Evolutionary conservation across 2,888 invertebrate genomes (phyloP).

Genomic region (Cosmorhoe ocellata): DNA sequence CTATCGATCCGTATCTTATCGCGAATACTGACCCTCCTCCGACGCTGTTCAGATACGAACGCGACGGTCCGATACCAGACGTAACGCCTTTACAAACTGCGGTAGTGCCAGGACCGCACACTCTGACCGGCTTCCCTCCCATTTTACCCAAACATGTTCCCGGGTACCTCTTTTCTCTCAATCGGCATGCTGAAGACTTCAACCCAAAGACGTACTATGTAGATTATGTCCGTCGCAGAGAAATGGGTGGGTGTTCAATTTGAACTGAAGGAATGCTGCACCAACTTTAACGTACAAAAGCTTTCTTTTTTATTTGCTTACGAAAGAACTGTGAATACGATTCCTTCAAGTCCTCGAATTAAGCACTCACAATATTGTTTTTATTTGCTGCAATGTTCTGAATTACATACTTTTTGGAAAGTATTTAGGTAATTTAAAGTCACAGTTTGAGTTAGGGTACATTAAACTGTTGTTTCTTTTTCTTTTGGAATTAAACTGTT

Average conservation of each 20-base stretch:
- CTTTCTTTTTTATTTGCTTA: slow-evolving; percentile 53
- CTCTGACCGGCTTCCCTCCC: slow-evolving; percentile 72
- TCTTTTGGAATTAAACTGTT: not conserved
- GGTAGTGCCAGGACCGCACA: slow-evolving; percentile 64
- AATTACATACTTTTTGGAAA: slow-evolving; percentile 11
- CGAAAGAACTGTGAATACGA: slow-evolving; percentile 54
- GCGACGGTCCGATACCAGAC: slow-evolving; percentile 73
- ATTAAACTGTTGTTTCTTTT: too few species aligned
- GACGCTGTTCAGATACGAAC: slow-evolving; percentile 70
- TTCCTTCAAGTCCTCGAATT: slow-evolving; percentile 73
- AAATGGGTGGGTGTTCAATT: slow-evolving; percentile 81
- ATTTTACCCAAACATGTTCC: slow-evolving; percentile 76
- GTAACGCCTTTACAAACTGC: slow-evolving; percentile 59
- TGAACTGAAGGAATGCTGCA: slow-evolving; percentile 73
- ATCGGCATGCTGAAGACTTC: slow-evolving; percentile 75
- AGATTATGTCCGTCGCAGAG: slow-evolving; percentile 79
- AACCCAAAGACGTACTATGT: slow-evolving; percentile 77
- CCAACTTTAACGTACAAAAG: slow-evolving; percentile 37
- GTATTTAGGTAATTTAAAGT: not conserved
- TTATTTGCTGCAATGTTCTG: slow-evolving; percentile 57
- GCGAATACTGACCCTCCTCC: slow-evolving; percentile 63
- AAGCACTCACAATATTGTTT: slow-evolving; percentile 71
- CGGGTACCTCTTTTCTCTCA: slow-evolving; percentile 71
- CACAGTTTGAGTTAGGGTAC: not conserved
- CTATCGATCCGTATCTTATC: slow-evolving; percentile 67